Base-by-base conservation (phyloP, 2,888 invertebrate genomes). In the Hirudinaria manillensis region DNA sequence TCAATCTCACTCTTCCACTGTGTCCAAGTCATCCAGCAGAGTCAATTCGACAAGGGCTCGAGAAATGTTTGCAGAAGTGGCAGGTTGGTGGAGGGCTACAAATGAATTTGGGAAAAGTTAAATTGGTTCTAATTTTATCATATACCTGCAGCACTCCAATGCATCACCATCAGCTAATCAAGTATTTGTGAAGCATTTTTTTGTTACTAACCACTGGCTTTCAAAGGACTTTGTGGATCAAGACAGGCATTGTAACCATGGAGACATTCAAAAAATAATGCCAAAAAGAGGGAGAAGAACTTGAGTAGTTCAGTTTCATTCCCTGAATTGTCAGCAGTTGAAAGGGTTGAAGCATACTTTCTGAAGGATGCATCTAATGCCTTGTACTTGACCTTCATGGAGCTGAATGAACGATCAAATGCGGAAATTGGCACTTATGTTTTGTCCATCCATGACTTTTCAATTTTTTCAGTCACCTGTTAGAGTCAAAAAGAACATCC, bases 231-330 rank as follows among this genome's bases (percentile, higher is more conserved):
- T 27, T 61, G 61, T 27, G 24, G 6, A 27, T 61, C 61, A 10
- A 61, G 29, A 61, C 29, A 29, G 10, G 24, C 24, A n/a, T 24
- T 61, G 29, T 61, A 61, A 61, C 10, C 4, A 19, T 61, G 61
- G 2, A 61, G 29, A 61, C 61, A 29, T 61, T 61, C 61, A 27
- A 61, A n/a, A 29, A 61, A 61, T 7, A 7, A 61, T 29, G 61
- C 29, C 61, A 61, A 61, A 24, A 61, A 29, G 6, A 61, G 61
- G 29, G 29, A 24, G 29, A 61, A 61, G 29, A 61, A 27, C 61
- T 61, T 61, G 24, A 61, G 61, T 6, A 61, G 61, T 61, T 61
- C 61, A 61, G 19, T 10, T n/a, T 61, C 61, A 61, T 61, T 61
- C 29, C 29, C 29, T 61, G 61, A n/a, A 21, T 61, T 61, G 61